Conservation (phyloP, 2,888 invertebrate species). For the Chymomyza caudatula region DNA sequence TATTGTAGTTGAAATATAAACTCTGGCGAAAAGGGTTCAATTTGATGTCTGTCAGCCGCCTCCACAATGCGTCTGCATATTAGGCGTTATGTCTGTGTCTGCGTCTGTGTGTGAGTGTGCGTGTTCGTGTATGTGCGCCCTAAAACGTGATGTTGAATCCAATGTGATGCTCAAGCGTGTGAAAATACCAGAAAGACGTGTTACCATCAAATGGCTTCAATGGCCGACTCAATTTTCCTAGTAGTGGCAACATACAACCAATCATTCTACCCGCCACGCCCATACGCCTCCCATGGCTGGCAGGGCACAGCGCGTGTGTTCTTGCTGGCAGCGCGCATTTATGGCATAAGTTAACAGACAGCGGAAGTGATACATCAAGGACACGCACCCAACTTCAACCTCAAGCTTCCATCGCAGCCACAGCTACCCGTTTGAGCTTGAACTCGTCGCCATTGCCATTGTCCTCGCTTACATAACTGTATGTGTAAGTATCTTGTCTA, state of each 20-base stretch:
- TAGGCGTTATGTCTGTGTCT: slow-evolving; percentile 39
- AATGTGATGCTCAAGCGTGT: slow-evolving; percentile 78
- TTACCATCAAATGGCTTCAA: slow-evolving; percentile 67
- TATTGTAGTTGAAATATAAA: slow-evolving; percentile 52
- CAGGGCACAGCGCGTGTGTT: slow-evolving; percentile 53
- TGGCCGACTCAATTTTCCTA: slow-evolving; percentile 24
- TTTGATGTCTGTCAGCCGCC: slow-evolving; percentile 18
- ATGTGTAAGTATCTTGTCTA: neutral
- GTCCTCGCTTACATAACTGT: neutral
- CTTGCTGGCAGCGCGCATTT: slow-evolving; percentile 57
- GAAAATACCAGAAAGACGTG: slow-evolving; percentile 77
- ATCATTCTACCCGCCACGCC: neutral
- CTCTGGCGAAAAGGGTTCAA: slow-evolving; percentile 52
- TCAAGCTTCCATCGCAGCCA: neutral
- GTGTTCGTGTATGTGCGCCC: slow-evolving; percentile 52
- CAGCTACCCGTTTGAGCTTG: neutral
- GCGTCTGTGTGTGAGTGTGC: slow-evolving; percentile 22
- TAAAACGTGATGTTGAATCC: slow-evolving; percentile 77
- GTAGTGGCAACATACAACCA: neutral
- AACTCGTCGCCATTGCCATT: neutral
- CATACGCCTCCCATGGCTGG: neutral
- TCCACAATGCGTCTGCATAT: slow-evolving; percentile 57
- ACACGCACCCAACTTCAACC: slow-evolving; percentile 35
- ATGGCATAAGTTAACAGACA: slow-evolving; percentile 70
- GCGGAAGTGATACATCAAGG: slow-evolving; percentile 72